phyloP scores from a whole-genome alignment of 2,888 invertebrate genomes.

The Orthosia gothica region DNA sequence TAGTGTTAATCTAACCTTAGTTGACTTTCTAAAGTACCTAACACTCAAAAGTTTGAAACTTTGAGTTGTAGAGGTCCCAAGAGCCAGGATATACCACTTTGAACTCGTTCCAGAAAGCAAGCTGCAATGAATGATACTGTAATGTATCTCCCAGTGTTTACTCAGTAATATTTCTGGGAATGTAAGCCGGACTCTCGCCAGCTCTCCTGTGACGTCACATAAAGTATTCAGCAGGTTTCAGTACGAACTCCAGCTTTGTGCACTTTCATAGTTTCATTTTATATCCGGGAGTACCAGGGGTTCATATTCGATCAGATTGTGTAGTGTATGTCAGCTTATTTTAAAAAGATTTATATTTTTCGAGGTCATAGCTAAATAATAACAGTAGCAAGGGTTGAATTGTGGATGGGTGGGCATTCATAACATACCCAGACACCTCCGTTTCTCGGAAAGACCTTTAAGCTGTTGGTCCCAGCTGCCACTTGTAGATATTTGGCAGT shows the following conservation, averaged over 20 bases:
- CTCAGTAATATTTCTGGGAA: conserved; percentile 33
- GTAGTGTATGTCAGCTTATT: neutral
- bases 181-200: neutral
- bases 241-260: conserved; percentile 22
- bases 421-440: too few relatives aligned
- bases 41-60: neutral
- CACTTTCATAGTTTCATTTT: conserved; percentile 16
- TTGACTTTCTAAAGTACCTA: neutral
- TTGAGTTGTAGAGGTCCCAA: neutral
- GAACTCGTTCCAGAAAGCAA: neutral
- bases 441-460: too few relatives aligned
- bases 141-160: conserved; percentile 26
- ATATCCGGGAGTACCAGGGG: conserved; percentile 1
- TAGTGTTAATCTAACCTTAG: neutral
- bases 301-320: neutral
- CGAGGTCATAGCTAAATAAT: too few relatives aligned
- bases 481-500: too few relatives aligned
- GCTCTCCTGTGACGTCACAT: conserved; percentile 36
- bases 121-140: conserved; percentile 27
- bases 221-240: conserved; percentile 33
- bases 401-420: too few relatives aligned
- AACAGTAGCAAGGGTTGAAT: too few relatives aligned
- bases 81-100: neutral
- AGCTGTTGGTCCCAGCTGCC: too few relatives aligned
- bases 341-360: neutral